Base-by-base conservation (phyloP, 2,888 invertebrate genomes). In the Sarcophaga variegata region DNA sequence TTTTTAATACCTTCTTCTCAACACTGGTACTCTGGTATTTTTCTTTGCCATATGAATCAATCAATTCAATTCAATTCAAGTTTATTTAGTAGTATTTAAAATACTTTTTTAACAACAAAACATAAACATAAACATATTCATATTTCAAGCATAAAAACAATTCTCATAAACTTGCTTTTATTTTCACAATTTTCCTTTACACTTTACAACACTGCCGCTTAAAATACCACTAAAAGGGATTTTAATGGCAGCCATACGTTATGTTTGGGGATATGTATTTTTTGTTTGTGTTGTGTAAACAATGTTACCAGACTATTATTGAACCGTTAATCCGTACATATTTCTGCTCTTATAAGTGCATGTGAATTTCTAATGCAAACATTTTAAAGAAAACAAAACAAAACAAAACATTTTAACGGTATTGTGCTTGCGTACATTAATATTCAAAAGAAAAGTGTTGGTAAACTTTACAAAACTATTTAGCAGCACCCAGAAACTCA, bases 391-490 rank as follows among this genome's bases (percentile, higher is more conserved):
- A 54, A 17, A 17, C 17, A 4, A 17, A 12, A 54, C 49, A 12
- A 11, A 49, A 12, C 11, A 11, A 49, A 14, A 17, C 12, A 54
- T 54, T 14, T 54, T 37, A 37, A 37, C 37, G 37, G 54, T 54
- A 17, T 17, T 12, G 14, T 54, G 5, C 17, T 14, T 54, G 54
- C 17, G 5, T 54, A 14, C 12, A 54, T 54, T 14, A 17, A 54
- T 54, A 54, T 60, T 60, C 25, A 25, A 64, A 64, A 27, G 25
- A 64, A 64, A 64, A 27, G 25, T 64, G 27, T 25, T 64, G 64
- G 25, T 27, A 64, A 64, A 64, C 14, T 64, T 60, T 17, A 22
- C 66, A 37, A 67, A 37, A 25, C 25, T 67, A 37, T 67, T 67
- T 67, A 45, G 37, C 45, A 67, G 45, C 4, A 54, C 17, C 2